Evolutionary conservation across 2,888 invertebrate genomes (phyloP), one percentile per base, ranked within the genome.

Genomic region (Lobophora halterata): DNA sequence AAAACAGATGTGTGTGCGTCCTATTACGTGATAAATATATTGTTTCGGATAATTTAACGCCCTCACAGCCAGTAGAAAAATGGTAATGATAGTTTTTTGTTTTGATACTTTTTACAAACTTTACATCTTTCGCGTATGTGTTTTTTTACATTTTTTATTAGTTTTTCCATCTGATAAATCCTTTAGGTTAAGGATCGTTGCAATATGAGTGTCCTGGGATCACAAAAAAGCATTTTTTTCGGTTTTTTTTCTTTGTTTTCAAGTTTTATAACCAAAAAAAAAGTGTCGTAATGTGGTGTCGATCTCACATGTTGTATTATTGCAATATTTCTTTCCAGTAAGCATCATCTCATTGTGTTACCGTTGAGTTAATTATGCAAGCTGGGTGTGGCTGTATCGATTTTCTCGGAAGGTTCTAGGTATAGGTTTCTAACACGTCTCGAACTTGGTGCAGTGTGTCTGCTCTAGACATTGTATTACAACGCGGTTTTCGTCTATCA

Each of bases 11-110:
- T 57, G 55, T 55, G 58, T 64, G 65, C 48, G 37, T 50, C 38
- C 31, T 48, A 46, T 49, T 52, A 46, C 45, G 44, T 37, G 33
- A 48, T 37, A 49, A 54, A 38, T 34, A 45, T 23, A 27, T 29
- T 30, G 25, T 25, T 42, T 42, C 40, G 19, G 40, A 42, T 32
- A 26, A 26, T 55, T 41, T 52, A 40, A 34, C 48, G 53, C 55
- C 56, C 60, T 39, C 49, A 52, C 51, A 54, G 60, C 69, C 64
- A 53, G 58, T 51, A 55, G 85, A 88, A 52, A 87, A 87, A 88
- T 88, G 88, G 88, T 88, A 87, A 86, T 79, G 83, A 85, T 81
- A 82, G 83, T 88, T 88, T 87, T 89, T 89, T 89, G 88, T 88
- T 88, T 88, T 88, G 88, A 85, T 87, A 88, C 86, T 85, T 88